These are phyloP conservation scores for Halocynthia roretzi DNA, from an alignment of 23 tunicate genomes.

Conservation along the genomic window DNA sequence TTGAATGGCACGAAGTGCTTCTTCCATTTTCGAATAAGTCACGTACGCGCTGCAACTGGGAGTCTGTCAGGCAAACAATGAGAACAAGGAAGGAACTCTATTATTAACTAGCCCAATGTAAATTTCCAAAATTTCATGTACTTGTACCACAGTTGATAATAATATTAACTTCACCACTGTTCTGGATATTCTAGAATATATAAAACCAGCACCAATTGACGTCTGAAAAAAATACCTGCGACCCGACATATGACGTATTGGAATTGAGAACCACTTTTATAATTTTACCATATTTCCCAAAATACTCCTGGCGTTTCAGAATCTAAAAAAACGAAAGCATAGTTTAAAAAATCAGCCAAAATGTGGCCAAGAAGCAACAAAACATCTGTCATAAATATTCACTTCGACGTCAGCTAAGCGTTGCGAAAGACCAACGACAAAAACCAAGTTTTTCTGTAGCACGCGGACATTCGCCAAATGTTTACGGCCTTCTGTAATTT, in stretches of 20 bases:
- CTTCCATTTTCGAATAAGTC: slow-evolving; percentile 93
- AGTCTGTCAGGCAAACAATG: slow-evolving; percentile 25
- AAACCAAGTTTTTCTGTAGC: slow-evolving; percentile 91
- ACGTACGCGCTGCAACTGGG: slow-evolving; percentile 96
- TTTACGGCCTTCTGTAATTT: slow-evolving; percentile 68
- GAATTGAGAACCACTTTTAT: slow-evolving; percentile 89
- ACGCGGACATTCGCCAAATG: slow-evolving; percentile 90
- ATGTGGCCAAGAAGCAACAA: neutral
- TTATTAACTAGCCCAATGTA: too few species aligned
- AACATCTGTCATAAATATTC: neutral
- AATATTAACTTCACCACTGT: too few species aligned
- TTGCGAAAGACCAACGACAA: slow-evolving; percentile 93
- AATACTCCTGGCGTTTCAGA: slow-evolving; percentile 78
- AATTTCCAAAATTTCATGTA: too few species aligned
- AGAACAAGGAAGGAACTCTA: neutral
- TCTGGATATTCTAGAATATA: too few species aligned
- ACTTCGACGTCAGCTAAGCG: slow-evolving; percentile 87
- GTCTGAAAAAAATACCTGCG: slow-evolving; percentile 58
- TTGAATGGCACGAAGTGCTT: slow-evolving; percentile 89
- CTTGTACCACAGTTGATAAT: too few species aligned
- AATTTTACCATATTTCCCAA: slow-evolving; percentile 97
- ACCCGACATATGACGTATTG: slow-evolving; percentile 91
- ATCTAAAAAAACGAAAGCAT: slow-evolving; percentile 25
- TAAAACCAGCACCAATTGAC: too few species aligned
- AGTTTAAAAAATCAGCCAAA: neutral